Conservation (phyloP, 1,140 invertebrate species). For the Tetramorium parvispinum region DNA sequence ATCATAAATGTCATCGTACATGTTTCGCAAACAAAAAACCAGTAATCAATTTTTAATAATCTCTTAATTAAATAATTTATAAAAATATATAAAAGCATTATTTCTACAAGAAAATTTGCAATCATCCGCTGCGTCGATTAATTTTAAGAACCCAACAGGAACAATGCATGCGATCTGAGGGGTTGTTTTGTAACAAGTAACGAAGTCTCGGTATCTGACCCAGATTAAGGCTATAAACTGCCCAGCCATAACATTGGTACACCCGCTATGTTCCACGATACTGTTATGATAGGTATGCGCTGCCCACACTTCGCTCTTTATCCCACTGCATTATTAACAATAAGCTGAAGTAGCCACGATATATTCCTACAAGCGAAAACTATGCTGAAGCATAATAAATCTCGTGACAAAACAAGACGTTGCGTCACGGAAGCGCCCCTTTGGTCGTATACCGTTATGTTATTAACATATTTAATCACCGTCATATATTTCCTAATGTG, state of each 20-base stretch:
- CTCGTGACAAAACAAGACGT: conserved; percentile 7
- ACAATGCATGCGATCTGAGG: conserved; percentile 10
- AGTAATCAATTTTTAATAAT: conserved; percentile 7
- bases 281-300: conserved; percentile 17
- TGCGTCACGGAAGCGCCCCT: conserved; percentile 13
- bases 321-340: conserved; percentile 10
- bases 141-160: conserved; percentile 1
- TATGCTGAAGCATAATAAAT: conserved; percentile 27
- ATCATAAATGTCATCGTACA: background rate
- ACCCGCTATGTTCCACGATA: conserved; percentile 40
- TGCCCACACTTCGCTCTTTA: conserved; percentile 19
- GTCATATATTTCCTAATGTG: conserved; percentile 17
- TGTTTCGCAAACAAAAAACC: background rate
- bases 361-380: conserved; percentile 5
- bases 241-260: conserved; percentile 68
- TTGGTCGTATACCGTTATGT: conserved; percentile 5
- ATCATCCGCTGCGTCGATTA: conserved; percentile 5
- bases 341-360: conserved; percentile 21
- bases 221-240: conserved; percentile 71
- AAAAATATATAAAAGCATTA: background rate
- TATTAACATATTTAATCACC: conserved; percentile 45
- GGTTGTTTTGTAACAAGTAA: conserved; percentile 40
- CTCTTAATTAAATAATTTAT: background rate
- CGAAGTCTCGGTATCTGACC: conserved; percentile 73
- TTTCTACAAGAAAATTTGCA: conserved; percentile 2